phyloP scores from a whole-genome alignment of 2,888 invertebrate species.

The Escarpia spicata region DNA sequence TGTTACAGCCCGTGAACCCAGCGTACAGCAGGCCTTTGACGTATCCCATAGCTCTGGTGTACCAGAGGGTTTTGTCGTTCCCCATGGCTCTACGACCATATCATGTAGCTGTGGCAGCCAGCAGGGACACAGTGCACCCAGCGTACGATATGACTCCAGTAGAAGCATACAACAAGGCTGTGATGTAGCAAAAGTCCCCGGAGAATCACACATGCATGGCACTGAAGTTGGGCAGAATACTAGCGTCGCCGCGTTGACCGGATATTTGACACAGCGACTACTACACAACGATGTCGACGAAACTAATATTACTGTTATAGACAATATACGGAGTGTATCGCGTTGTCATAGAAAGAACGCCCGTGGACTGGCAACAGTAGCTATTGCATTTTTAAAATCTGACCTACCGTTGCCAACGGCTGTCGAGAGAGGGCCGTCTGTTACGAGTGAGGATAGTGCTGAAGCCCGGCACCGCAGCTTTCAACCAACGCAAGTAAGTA shows the following conservation, averaged over 20 bases:
- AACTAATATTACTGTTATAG: neutral
- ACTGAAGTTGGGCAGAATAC: too few species aligned
- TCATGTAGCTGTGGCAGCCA: neutral
- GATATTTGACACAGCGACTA: too few species aligned
- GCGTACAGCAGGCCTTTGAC: neutral
- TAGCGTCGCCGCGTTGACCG: too few species aligned
- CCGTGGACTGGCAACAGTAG: neutral
- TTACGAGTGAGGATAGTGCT: neutral
- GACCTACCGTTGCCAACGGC: neutral
- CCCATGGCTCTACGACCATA: too few species aligned
- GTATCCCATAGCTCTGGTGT: neutral
- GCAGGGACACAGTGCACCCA: neutral
- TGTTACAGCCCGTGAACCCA: neutral
- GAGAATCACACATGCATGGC: too few species aligned
- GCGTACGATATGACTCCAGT: neutral
- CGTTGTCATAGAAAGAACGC: neutral
- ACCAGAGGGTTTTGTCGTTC: neutral
- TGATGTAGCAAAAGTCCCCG: too few species aligned
- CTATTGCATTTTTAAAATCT: neutral
- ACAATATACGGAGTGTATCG: neutral
- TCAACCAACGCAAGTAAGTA: neutral
- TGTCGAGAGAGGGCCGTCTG: neutral
- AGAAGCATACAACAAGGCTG: neutral
- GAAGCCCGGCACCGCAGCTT: neutral
- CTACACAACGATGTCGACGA: neutral